These are phyloP conservation scores for Terrapene triunguis DNA, from an alignment of 2,113 vertebrate species.

Conservation along the genomic window DNA sequence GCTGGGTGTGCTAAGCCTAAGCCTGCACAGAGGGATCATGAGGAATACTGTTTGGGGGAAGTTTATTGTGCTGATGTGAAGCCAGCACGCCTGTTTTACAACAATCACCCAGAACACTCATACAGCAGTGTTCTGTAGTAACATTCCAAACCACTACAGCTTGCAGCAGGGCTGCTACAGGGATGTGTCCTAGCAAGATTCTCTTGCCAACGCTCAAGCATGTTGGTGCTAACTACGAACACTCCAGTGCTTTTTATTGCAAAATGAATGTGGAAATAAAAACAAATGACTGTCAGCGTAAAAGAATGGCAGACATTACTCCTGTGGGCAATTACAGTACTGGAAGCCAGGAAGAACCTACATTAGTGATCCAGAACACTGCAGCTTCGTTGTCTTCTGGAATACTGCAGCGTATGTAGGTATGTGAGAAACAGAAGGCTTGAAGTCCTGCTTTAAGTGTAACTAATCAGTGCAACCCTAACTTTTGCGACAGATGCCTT, in stretches of 20 bases:
- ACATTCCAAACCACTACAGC: neutral
- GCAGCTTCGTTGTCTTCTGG: neutral
- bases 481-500: conserved; percentile 23
- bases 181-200: conserved; percentile 2
- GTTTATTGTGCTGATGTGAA: neutral
- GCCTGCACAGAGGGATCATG: neutral
- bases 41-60: neutral
- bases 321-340: neutral
- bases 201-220: neutral
- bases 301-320: neutral
- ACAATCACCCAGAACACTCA: conserved; percentile 3
- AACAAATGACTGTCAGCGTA: neutral
- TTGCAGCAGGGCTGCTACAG: neutral
- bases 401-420: neutral
- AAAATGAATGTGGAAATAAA: neutral
- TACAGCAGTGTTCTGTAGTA: neutral
- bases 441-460: neutral
- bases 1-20: neutral
- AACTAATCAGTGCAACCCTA: neutral
- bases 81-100: neutral
- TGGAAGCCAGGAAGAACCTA: neutral
- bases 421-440: neutral
- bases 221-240: conserved; percentile 10
- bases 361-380: neutral
- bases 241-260: neutral